Base-by-base conservation (phyloP, 2,113 vertebrate species). In the Hippocampus comes region DNA sequence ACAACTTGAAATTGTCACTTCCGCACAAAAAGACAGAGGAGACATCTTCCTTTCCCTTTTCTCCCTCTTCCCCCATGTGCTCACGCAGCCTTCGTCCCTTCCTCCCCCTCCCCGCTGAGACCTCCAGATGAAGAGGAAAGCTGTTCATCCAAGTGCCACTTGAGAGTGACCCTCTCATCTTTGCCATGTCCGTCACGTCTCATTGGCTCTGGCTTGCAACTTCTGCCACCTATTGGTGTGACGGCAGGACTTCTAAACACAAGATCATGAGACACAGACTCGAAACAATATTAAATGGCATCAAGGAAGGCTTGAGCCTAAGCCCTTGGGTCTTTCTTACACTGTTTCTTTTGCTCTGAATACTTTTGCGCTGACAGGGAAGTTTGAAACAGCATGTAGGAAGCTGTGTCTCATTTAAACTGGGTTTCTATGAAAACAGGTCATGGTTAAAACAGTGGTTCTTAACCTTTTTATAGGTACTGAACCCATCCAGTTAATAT, bases 181-280 rank as follows among this genome's bases (percentile, higher is more conserved):
- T 86, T 84, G 85, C 79, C 79, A 81, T 85, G 82, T 87, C 84
- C 79, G 27, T 72, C 76, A 76, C 48, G 42, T 83, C 78, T 76
- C 72, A 34, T 74, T 57, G 61, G 48, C 67, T 83, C 82, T 84
- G 43, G 66, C 61, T 90, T 86, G 85, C 82, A 77, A 74, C 84
- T 90, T 82, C 88, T 92, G 91, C 91, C 90, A 91, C 81, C 92
- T 93, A 88, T 91, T 91, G 92, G 91, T 77, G 80, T 82, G 78
- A 80, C 23, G 60, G 76, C 72, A 85, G 77, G 77, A 81, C 49
- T 77, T 88, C 73, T 63, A 72, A 83, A 55, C 21, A 23, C 2
- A 75, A 86, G 56, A 66, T 83, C 74, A 83, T 75, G 61, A 79
- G 68, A 77, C 65, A 66, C 46, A 65, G 48, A 67, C 43, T 63